phyloP scores from a whole-genome alignment of 2,113 vertebrate species.

The Malurus alboscapulatus region DNA sequence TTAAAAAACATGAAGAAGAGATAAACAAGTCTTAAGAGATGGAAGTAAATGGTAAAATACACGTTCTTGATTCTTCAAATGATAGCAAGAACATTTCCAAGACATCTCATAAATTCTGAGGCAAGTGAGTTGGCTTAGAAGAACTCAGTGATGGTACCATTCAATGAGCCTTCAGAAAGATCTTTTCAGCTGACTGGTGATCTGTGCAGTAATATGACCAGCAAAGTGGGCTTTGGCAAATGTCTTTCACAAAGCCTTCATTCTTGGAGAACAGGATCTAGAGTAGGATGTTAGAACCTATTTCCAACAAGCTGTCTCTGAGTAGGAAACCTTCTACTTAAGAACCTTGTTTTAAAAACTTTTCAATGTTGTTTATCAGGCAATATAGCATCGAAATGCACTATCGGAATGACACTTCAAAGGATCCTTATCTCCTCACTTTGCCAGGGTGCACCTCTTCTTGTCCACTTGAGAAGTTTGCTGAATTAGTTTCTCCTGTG shows the following conservation, averaged over 20 bases:
- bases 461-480: conserved; percentile 81
- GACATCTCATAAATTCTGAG: neutral
- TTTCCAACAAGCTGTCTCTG: neutral
- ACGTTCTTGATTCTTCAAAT: neutral
- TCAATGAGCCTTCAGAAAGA: neutral
- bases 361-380: conserved; percentile 40
- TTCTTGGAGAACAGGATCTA: neutral
- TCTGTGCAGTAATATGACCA: neutral
- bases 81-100: neutral
- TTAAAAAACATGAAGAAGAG: neutral
- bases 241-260: neutral
- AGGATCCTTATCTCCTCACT: conserved; percentile 72
- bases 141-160: neutral
- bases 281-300: neutral
- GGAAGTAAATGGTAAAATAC: neutral
- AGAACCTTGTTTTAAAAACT: neutral
- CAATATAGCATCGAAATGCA: conserved; percentile 79
- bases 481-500: conserved; percentile 74
- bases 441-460: conserved; percentile 81
- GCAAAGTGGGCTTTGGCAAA: neutral
- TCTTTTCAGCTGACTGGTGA: neutral
- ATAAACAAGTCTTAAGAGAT: neutral
- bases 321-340: neutral
- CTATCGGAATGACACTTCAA: conserved; percentile 79
- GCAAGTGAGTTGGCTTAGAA: neutral